Evolutionary conservation across 2,888 invertebrate genomes (phyloP).

Genomic region (Pycnomerus fuliginosus): DNA sequence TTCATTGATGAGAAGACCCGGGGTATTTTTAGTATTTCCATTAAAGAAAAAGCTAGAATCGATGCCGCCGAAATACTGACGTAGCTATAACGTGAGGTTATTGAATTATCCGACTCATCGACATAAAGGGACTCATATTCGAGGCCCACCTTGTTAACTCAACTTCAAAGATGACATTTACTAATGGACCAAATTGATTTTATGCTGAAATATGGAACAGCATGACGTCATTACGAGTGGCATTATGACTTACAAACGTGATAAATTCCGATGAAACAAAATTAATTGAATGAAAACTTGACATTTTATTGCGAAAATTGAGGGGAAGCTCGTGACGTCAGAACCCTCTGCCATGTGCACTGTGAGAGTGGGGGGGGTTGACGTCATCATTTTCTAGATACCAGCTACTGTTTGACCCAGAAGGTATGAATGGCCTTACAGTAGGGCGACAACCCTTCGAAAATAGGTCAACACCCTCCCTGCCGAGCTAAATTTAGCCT

Average conservation of each 20-base stretch:
- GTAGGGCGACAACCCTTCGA: slow-evolving; percentile 43
- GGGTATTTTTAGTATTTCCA: too few relatives aligned
- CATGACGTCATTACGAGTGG: too few relatives aligned
- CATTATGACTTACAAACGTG: too few relatives aligned
- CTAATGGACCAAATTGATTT: slow-evolving; percentile 19
- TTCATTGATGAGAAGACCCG: too few relatives aligned
- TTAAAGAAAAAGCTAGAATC: too few relatives aligned
- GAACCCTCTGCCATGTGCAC: slow-evolving; percentile 1
- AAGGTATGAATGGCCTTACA: slow-evolving; percentile 40
- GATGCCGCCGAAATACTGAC: too few relatives aligned
- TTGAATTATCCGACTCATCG: slow-evolving; percentile 17
- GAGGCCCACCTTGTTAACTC: slow-evolving; percentile 14
- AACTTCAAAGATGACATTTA: slow-evolving; percentile 26
- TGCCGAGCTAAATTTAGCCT: slow-evolving; percentile 37
- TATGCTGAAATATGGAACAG: too few relatives aligned
- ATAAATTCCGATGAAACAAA: too few relatives aligned
- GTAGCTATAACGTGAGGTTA: too few relatives aligned
- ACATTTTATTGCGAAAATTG: too few relatives aligned
- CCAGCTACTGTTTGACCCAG: slow-evolving; percentile 24
- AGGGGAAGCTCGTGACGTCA: too few relatives aligned
- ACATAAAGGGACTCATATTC: slow-evolving; percentile 10
- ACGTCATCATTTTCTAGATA: slow-evolving; percentile 19
- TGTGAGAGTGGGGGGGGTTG: neutral
- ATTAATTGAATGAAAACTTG: too few relatives aligned
- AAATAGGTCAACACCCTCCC: slow-evolving; percentile 39